A percentile compares a stretch with the other conserved stretches of the same genome.
These are phyloP conservation scores for Dicyrtoma fusca DNA, from an alignment of 2,888 invertebrate genomes.

Conservation along the genomic window DNA sequence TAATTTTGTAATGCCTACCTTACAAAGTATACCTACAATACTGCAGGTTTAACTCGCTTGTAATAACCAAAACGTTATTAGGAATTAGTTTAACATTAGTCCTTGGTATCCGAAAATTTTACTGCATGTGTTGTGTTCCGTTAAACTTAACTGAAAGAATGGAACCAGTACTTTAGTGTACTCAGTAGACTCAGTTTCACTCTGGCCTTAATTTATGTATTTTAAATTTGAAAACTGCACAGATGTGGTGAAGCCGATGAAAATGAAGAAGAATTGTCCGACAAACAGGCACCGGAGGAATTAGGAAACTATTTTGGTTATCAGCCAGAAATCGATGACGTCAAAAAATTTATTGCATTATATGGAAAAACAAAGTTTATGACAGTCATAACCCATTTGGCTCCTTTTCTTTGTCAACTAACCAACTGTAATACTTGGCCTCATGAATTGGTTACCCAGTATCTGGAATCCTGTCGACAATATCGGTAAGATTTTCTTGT, in stretches of 20 bases:
- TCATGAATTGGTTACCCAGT: slow-evolving; percentile 65
- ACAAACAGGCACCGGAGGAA: slow-evolving; percentile 57
- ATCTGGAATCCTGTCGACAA: slow-evolving; percentile 65
- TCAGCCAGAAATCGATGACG: slow-evolving; percentile 68
- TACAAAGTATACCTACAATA: too few species aligned
- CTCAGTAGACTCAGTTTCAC: too few species aligned
- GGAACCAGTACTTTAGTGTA: too few species aligned
- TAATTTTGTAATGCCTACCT: too few species aligned
- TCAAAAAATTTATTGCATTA: slow-evolving; percentile 66
- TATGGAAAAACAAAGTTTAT: slow-evolving; percentile 63
- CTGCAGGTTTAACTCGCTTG: too few species aligned
- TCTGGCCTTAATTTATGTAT: too few species aligned
- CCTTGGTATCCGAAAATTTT: too few species aligned
- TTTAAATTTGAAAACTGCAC: too few species aligned
- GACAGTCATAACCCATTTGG: slow-evolving; percentile 66
- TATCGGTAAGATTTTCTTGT: slow-evolving; percentile 60
- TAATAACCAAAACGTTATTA: too few species aligned
- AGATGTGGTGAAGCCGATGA: slow-evolving; percentile 16
- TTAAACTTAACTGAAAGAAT: too few species aligned
- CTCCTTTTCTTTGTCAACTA: slow-evolving; percentile 65
- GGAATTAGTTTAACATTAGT: too few species aligned
- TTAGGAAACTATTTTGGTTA: slow-evolving; percentile 68
- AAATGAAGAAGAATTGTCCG: slow-evolving; percentile 50
- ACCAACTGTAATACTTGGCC: slow-evolving; percentile 71
- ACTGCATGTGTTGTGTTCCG: too few species aligned